These are phyloP conservation scores for Aromia moschata DNA, from an alignment of 2,888 invertebrate species.

Conservation along the genomic window DNA sequence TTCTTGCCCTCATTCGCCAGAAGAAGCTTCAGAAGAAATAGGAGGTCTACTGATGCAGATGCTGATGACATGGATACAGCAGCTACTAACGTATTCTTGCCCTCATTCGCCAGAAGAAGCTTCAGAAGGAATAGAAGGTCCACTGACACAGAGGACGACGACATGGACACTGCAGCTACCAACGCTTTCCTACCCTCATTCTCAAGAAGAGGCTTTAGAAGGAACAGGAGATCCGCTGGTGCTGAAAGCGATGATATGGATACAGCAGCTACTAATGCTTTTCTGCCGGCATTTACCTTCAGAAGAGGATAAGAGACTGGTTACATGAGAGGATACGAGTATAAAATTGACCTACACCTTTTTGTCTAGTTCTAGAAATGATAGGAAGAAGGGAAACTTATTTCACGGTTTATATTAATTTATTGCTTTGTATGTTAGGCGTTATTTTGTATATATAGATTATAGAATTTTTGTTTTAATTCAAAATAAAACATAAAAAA, in stretches of 20 bases:
- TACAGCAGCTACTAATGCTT: slow-evolving; percentile 13
- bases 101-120: slow-evolving; percentile 31
- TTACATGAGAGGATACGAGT: too few relatives aligned
- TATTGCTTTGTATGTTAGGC: too few relatives aligned
- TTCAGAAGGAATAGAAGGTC: slow-evolving; percentile 19
- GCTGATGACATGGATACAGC: slow-evolving; percentile 26
- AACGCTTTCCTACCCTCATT: slow-evolving; percentile 36
- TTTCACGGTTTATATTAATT: too few relatives aligned
- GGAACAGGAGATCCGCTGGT: slow-evolving; percentile 25
- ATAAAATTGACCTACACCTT: too few relatives aligned
- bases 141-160: slow-evolving; percentile 13
- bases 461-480: too few relatives aligned
- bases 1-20: slow-evolving; percentile 1
- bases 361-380: too few relatives aligned
- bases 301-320: slow-evolving; percentile 17
- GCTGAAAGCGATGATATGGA: slow-evolving; percentile 19
- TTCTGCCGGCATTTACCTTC: slow-evolving; percentile 19
- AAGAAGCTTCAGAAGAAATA: not conserved
- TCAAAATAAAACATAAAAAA: too few relatives aligned
- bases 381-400: too few relatives aligned
- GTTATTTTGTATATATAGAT: too few relatives aligned
- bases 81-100: slow-evolving; percentile 32
- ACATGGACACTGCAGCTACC: slow-evolving; percentile 29
- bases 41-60: slow-evolving; percentile 5
- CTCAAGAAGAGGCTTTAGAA: slow-evolving; percentile 30